These are phyloP conservation scores for Cherax destructor DNA, from an alignment of 1,140 invertebrate species.

Conservation along the genomic window DNA sequence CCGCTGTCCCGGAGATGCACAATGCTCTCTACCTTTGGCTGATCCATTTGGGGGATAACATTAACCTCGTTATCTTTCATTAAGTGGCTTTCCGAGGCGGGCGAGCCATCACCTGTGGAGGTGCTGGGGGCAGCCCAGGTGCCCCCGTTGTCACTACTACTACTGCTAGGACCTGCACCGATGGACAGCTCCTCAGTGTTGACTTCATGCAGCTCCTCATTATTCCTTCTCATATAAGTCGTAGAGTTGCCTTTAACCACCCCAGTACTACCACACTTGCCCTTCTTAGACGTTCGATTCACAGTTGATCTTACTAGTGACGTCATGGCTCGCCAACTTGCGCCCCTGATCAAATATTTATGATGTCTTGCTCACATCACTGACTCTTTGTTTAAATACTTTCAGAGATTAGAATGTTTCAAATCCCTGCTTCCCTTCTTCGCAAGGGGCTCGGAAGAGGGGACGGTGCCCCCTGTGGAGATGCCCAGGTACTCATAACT, in stretches of 20 bases:
- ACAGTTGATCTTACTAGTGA: slow-evolving; percentile 28
- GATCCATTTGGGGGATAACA: neutral
- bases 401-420: no score
- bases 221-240: neutral
- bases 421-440: no score
- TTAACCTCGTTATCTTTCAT: neutral
- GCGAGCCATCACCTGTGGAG: neutral
- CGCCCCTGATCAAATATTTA: neutral
- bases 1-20: slow-evolving; percentile 37
- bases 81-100: neutral
- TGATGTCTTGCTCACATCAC: neutral
- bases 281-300: neutral
- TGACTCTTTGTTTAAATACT: neutral
- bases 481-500: no score
- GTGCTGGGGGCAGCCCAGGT: no score
- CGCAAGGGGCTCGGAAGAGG: neutral
- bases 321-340: slow-evolving; percentile 33
- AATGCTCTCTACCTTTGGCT: slow-evolving; percentile 35
- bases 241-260: neutral
- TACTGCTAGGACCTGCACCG: neutral
- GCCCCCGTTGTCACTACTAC: neutral
- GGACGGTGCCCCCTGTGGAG: neutral
- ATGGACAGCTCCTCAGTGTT: neutral
- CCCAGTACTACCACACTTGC: neutral
- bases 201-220: neutral